Evolutionary conservation across 1,140 invertebrate species (phyloP).

Genomic region (Philotrypesis tridentata): DNA sequence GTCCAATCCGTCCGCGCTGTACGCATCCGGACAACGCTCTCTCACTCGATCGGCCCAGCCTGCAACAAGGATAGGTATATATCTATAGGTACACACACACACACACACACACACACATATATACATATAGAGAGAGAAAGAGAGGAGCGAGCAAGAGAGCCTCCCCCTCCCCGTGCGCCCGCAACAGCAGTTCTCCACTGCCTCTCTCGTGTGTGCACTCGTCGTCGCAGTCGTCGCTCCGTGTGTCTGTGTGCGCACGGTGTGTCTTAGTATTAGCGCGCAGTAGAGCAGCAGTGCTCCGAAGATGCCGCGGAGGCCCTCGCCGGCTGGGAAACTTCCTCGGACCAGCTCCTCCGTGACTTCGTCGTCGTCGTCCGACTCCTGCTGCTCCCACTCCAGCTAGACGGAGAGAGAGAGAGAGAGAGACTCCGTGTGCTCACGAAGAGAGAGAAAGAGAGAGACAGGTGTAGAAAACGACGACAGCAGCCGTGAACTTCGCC

Average conservation of each 20-base stretch:
- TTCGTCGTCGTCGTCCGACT: neutral
- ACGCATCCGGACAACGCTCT: neutral
- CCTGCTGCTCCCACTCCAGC: neutral
- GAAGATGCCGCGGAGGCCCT: slow-evolving; percentile 33
- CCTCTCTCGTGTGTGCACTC: neutral
- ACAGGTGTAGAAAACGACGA: slow-evolving; percentile 18
- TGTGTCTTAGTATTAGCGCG: neutral
- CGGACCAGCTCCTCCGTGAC: neutral
- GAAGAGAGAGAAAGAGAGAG: neutral
- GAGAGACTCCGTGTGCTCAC: neutral
- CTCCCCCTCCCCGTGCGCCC: neutral
- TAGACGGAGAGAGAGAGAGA: neutral
- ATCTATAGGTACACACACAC: neutral
- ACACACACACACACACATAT: neutral
- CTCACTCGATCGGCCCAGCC: neutral
- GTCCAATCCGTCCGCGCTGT: neutral
- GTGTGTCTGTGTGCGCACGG: neutral
- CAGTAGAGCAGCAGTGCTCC: neutral
- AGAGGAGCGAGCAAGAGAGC: neutral
- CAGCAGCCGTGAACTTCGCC: slow-evolving; percentile 40
- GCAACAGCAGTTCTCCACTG: neutral
- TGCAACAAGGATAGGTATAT: neutral
- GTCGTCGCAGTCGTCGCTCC: neutral
- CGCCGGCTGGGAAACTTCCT: slow-evolving; percentile 14
- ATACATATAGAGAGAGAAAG: neutral